phyloP scores from a whole-genome alignment of 2,113 vertebrate species.

The Prolemur simus region DNA sequence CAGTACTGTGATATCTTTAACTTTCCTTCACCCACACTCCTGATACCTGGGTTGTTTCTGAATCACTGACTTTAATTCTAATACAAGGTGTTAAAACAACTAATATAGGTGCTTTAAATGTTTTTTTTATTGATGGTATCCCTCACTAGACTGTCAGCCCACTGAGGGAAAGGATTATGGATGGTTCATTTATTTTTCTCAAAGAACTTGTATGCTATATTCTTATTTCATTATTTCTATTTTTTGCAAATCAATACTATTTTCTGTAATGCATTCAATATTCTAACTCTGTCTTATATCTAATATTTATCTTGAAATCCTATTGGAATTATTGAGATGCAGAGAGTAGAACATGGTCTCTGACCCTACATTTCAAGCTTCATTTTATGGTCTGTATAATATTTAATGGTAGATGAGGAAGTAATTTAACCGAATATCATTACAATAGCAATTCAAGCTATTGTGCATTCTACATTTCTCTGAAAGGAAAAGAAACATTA shows the following conservation, averaged over 20 bases:
- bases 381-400: constrained; percentile 60
- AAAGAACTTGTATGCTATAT: background rate
- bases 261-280: constrained; percentile 37
- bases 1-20: background rate
- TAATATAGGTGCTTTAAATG: background rate
- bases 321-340: constrained; percentile 57
- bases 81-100: background rate
- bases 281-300: background rate
- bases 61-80: constrained; percentile 14
- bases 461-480: constrained; percentile 17
- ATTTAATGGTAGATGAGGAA: constrained; percentile 63
- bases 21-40: background rate
- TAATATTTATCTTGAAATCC: constrained; percentile 49
- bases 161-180: background rate
- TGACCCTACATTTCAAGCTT: constrained; percentile 65
- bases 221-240: background rate
- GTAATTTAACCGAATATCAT: constrained; percentile 62
- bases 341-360: constrained; percentile 41
- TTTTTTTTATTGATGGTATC: background rate
- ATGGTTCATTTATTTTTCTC: background rate
- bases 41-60: background rate
- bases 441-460: constrained; percentile 34
- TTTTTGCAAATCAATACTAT: background rate
- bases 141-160: background rate
- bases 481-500: constrained; percentile 57